Evolutionary conservation across 2,888 invertebrate species (phyloP).

Genomic region (Helobdella robusta): DNA sequence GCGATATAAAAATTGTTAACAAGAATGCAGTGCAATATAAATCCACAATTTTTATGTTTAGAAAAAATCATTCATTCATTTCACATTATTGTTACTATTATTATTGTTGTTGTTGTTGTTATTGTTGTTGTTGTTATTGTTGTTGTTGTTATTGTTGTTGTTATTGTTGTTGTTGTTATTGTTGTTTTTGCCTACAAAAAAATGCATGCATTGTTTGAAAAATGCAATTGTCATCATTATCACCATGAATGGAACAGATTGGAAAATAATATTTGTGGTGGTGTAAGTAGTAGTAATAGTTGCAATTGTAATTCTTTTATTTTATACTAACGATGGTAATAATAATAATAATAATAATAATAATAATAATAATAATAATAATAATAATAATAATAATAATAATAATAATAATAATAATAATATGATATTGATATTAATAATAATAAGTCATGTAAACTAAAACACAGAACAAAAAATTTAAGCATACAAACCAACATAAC

Average conservation of each 20-base stretch:
- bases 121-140: background rate
- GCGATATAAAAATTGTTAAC: no score
- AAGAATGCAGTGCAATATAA: no score
- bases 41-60: no score
- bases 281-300: background rate
- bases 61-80: no score
- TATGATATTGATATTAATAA: no score
- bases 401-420: no score
- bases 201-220: background rate
- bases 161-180: background rate
- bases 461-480: no score
- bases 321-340: background rate
- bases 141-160: background rate
- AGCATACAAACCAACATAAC: no score
- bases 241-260: background rate
- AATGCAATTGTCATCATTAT: background rate
- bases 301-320: no score
- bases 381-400: background rate
- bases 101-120: background rate
- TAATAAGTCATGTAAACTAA: no score
- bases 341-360: background rate
- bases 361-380: background rate
- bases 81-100: conserved; percentile 6
- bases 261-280: background rate
- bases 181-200: background rate